Base-by-base conservation (phyloP, 2,888 invertebrate genomes). In the Apocheima hispidaria region DNA sequence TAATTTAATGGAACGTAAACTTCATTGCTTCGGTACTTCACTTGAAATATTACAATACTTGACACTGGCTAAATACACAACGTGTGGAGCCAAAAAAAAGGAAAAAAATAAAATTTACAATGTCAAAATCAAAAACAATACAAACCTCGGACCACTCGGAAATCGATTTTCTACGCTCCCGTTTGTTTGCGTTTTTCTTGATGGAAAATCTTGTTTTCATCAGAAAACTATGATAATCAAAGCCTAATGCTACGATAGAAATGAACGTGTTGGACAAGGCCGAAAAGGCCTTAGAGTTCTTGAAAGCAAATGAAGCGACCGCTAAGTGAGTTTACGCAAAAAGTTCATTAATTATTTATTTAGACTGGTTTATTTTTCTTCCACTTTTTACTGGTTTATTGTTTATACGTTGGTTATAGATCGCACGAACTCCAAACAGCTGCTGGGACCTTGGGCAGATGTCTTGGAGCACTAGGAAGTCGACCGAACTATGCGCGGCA, bases 211-310 rank as follows among this genome's bases (percentile, higher is more conserved):
- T 20, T 73, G 52, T 65, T 78, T 76, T 65, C 20, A 23, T 28
- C 16, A 21, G 49, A 57, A 56, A 74, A 83, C 51, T 71, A 86
- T 87, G 82, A 20, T 61, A 21, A 67, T 60, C 14, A 60, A 61
- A 46, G 73, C 77, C 72, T 85, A 70, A 82, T 59, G 60, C 59
- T 9, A 55, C 20, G 41, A 26, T 62, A 82, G 77, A 68, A 68
- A 93, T 93, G 93, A 92, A 91, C 69, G 85, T 92, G 30, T 72
- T 92, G 46, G 93, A 93, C 60, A 93, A 92, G 75, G 92, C 93
- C 51, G 91, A 93, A 69, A 93, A 92, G 74, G 87, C 92, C 30
- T 80, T 93, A 43, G 91, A 92, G 75, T 89, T 83, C 67, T 75
- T 93, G 21, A 91, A 88, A 83, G 82, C 82, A 52, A 83, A 80